Conservation (phyloP, 1,140 invertebrate genomes). For the Calephelis nemesis region DNA sequence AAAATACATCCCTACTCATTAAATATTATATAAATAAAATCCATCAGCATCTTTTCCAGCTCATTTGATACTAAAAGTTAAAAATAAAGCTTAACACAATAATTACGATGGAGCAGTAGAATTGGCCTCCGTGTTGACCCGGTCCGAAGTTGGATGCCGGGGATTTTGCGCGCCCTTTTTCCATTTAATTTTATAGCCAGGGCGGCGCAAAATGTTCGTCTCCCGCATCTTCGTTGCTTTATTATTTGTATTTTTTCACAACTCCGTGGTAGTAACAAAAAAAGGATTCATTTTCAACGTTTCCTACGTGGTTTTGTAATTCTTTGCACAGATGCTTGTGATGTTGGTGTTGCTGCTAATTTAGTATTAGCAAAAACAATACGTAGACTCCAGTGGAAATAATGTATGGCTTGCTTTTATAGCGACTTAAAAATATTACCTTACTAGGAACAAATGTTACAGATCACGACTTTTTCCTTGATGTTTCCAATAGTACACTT, state of each 20-base stretch:
- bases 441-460: too few species aligned
- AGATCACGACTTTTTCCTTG: too few species aligned
- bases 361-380: slow-evolving; percentile 8
- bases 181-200: slow-evolving; percentile 45
- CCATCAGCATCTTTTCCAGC: too few species aligned
- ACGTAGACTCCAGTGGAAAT: not conserved
- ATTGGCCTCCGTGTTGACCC: slow-evolving; percentile 37
- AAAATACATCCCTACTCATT: too few species aligned
- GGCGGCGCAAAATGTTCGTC: slow-evolving; percentile 40
- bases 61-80: too few species aligned
- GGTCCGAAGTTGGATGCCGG: slow-evolving; percentile 33
- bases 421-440: too few species aligned
- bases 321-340: slow-evolving; percentile 39
- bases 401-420: not conserved
- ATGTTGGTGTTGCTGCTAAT: slow-evolving; percentile 16
- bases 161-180: slow-evolving; percentile 35
- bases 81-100: too few species aligned
- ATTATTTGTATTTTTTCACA: slow-evolving; percentile 48
- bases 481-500: too few species aligned
- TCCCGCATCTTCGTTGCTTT: slow-evolving; percentile 39
- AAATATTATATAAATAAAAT: too few species aligned
- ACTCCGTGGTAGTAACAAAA: slow-evolving; percentile 37
- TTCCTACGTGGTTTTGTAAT: slow-evolving; percentile 39
- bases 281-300: slow-evolving; percentile 38
- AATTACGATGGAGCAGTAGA: not conserved